Base-by-base conservation (phyloP, 2,113 vertebrate genomes). In the Amia ocellicauda region DNA sequence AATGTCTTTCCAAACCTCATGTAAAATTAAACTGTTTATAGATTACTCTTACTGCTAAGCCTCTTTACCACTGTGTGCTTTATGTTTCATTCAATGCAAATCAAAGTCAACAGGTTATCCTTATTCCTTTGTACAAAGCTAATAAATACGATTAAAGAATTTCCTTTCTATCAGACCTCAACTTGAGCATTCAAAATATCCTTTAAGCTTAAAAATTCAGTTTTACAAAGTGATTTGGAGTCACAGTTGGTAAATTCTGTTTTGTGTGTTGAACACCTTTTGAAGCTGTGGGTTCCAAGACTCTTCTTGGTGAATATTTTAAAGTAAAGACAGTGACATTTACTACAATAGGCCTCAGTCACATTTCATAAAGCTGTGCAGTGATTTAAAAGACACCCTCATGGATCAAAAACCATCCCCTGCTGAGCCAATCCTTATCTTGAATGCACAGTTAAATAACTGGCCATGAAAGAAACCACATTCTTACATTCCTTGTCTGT, bases 271-370 rank as follows among this genome's bases (percentile, higher is more conserved):
- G 60, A 60, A 60, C 62, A 41, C 52, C 62, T 64, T 77, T 76
- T 74, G 66, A 73, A 74, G 62, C 58, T 24, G 24, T 61, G 7
- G 62, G 27, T 80, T 71, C 62, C 56, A 28, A 61, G 51, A 64
- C 72, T 58, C 20, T 75, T 60, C 63, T 61, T 59, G 71, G 69
- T 62, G 47, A 72, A 71, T 73, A 69, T 74, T 74, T 81, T 62
- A 74, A 76, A 76, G 72, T 62, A 70, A 78, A 73, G 76, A 60
- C 22, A 58, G 52, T 68, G 70, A 54, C 41, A 51, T 67, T 83
- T 78, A 65, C 73, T 55, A 29, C 22, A 62, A 80, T 69, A 70
- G 66, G 66, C 70, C 50, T 68, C 68, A n/a, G 28, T 23, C 73
- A 72, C 58, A 40, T 71, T 66, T 67, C 58, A 17, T 50, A 54